Base-by-base conservation (phyloP, 2,888 invertebrate species). In the Microchrysa polita region DNA sequence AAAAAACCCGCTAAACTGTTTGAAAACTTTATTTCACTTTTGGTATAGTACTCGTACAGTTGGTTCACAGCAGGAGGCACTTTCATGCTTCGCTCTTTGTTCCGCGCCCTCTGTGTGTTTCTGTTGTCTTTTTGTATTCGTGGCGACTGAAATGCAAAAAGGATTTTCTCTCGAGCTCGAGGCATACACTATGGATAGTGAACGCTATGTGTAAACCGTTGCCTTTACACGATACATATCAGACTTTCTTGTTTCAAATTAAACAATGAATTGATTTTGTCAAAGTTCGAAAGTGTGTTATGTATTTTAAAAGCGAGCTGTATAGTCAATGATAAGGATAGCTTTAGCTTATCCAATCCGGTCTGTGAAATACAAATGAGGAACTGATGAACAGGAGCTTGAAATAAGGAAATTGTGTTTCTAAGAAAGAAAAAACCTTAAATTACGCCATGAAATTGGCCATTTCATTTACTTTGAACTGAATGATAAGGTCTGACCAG, bases 1-100 rank as follows among this genome's bases (percentile, higher is more conserved):
- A 20, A 65, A 44, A 65, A 65, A 65, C 65, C 65, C 65, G 65
- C 65, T 65, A 65, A 65, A 65, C 44, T 65, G 65, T 65, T 65
- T 65, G n/a, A 65, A 65, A 65, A 65, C 65, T 65, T 65, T 65
- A 14, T 20, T 65, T n/a, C 65, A 20, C 61, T 63, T 63, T 63
- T 63, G 61, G 34, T 23, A 34, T n/a, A 53, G 53, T 53, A 5
- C 9, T 53, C 10, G 9, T n/a, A n/a, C n/a, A n/a, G n/a, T 57
- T 2, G 42, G 18, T 42, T 42, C 61, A 42, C 61, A 42, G 61
- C 42, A 18, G 65, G 48, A 34, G 44, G 22, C 16, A 44, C 34
- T 65, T 22, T 1, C 44, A 48, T 34, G 4, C 27, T 34, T 34
- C 7, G 27, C 27, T 34, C 27, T 34, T n/a, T 34, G 27, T 34